Base-by-base conservation (phyloP, 1,140 invertebrate species). In the Penaeus indicus region DNA sequence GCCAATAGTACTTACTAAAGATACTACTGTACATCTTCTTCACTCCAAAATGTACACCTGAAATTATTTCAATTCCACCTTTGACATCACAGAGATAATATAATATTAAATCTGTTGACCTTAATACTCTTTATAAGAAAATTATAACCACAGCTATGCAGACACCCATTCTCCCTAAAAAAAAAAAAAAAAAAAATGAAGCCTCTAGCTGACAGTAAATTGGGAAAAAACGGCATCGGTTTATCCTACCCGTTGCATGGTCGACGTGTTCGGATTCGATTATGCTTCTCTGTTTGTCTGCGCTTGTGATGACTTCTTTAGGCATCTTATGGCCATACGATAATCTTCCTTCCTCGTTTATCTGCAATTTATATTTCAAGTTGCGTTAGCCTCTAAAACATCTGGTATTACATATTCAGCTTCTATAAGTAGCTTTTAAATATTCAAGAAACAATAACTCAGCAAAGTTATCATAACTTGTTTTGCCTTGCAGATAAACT, bases 41-140 rank as follows among this genome's bases (percentile, higher is more conserved):
- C 38, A 92, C 91, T n/a, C 92, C 92, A 78, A 91, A 87, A 84
- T 93, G 92, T 67, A 93, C 90, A 79, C 92, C 92, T 92, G 78
- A 78, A 25, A 83, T 27, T 61, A n/a, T 62, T 67, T 22, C 78
- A 88, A 32, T 67, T 32, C 25, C 18, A 89, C n/a, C 22, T 77
- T n/a, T 38, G 75, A 86, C 21, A 79, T n/a, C 3, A 22, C 0
- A 84, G 62, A 27, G 87, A 21, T 8, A 4, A 11, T 84, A 90
- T 32, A 8, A 19, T 61, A 27, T 19, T 13, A 62, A 88, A 72
- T 79, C 21, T 62, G 27, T 62, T 0, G 4, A 54, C 84, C 16
- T n/a, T 25, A n/a, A 19, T 61, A 62, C 0, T n/a, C 5, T 60
- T 47, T 42, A 42, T 42, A 42, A 8, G 38, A 42, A 42, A 62